Conservation (phyloP, 30 jellyfish, hydroid and myxozoan genomes). For the Hydractinia echinata region DNA sequence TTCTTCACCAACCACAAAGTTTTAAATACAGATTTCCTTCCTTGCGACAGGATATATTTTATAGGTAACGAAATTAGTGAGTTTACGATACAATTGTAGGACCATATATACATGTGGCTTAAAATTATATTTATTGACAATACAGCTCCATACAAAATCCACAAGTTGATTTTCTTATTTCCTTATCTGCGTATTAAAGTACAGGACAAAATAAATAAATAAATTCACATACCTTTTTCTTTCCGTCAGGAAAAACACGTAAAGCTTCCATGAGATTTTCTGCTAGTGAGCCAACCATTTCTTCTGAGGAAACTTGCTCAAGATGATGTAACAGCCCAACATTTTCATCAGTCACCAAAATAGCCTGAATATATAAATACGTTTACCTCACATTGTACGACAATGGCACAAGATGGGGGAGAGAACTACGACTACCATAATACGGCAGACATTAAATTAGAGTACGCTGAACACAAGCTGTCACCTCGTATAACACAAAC, state of each 20-base stretch:
- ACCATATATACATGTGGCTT: too few relatives aligned
- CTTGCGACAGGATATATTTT: too few relatives aligned
- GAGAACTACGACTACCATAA: too few relatives aligned
- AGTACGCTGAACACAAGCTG: background rate
- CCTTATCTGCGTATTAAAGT: background rate
- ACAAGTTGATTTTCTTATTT: background rate
- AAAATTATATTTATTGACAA: too few relatives aligned
- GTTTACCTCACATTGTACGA: too few relatives aligned
- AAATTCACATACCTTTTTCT: conserved; percentile 51
- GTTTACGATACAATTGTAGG: too few relatives aligned
- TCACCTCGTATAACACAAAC: too few relatives aligned
- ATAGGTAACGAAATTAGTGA: too few relatives aligned
- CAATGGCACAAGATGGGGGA: too few relatives aligned
- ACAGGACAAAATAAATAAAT: background rate
- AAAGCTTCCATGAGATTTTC: conserved; percentile 90
- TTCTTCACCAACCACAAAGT: too few relatives aligned
- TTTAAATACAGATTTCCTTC: too few relatives aligned
- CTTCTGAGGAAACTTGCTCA: conserved; percentile 94
- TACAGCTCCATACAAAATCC: too few relatives aligned
- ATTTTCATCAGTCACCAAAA: conserved; percentile 63
- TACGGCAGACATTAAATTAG: background rate
- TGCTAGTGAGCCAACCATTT: conserved; percentile 91
- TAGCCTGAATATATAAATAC: background rate
- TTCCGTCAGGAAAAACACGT: conserved; percentile 71
- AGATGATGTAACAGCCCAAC: conserved; percentile 75